phyloP scores from a whole-genome alignment of 2,797 vertebrate species.

The Nannoperca australis region DNA sequence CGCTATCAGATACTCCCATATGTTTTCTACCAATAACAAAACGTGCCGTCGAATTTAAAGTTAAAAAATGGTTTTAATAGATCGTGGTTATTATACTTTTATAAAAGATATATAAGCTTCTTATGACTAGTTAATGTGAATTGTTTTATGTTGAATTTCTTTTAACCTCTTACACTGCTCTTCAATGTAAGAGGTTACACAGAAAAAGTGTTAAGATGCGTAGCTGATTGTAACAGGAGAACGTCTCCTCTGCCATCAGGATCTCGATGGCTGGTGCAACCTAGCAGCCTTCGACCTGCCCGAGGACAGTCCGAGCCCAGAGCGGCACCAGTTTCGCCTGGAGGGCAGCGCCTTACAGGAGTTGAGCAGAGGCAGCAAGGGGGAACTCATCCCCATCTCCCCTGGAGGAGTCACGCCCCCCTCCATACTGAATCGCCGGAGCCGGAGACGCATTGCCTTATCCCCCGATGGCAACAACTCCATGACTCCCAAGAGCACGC shows the following conservation, averaged over 20 bases:
- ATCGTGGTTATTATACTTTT: neutral
- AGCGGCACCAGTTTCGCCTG: conserved; percentile 92
- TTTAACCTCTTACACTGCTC: no score
- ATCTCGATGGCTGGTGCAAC: conserved; percentile 95
- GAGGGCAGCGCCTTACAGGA: conserved; percentile 95
- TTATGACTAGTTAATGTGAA: neutral
- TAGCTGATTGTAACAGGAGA: neutral
- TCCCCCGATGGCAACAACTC: conserved; percentile 92
- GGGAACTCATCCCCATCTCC: conserved; percentile 97
- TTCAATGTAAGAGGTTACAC: no score
- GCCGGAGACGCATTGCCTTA: conserved; percentile 89
- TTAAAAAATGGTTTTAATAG: neutral
- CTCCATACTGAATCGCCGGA: conserved; percentile 88
- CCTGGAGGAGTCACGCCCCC: conserved; percentile 90
- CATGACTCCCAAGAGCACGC: conserved; percentile 97
- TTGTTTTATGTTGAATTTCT: neutral
- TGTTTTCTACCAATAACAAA: neutral
- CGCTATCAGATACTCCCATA: neutral
- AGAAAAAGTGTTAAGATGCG: neutral
- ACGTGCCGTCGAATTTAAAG: neutral
- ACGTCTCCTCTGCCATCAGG: conserved; percentile 78
- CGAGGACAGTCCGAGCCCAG: conserved; percentile 82
- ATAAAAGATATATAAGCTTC: neutral
- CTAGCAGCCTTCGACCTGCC: conserved; percentile 93
- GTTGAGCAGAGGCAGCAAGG: conserved; percentile 92